These are phyloP conservation scores for Tetrapedia diversipes DNA, from an alignment of 2,888 invertebrate species.

Conservation along the genomic window DNA sequence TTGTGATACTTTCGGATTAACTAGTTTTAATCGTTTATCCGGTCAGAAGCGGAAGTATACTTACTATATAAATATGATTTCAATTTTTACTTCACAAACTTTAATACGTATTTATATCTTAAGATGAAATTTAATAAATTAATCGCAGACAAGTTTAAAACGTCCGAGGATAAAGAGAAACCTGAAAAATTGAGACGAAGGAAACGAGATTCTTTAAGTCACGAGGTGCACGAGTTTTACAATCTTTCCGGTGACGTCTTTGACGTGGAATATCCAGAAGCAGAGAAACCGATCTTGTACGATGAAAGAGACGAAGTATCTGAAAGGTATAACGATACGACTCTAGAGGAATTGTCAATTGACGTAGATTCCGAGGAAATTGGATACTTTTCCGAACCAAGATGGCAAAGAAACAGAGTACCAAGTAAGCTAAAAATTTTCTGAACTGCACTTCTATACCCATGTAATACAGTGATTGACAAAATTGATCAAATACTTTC, in stretches of 20 bases:
- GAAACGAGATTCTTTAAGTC: constrained; percentile 15
- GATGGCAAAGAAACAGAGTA: constrained; percentile 78
- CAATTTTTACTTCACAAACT: too few species aligned
- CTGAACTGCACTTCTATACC: neutral
- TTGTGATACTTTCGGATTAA: too few species aligned
- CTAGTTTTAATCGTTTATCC: too few species aligned
- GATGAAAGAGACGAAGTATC: constrained; percentile 58
- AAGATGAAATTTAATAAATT: neutral
- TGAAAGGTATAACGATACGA: constrained; percentile 44
- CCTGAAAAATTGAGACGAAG: neutral
- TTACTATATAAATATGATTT: too few species aligned
- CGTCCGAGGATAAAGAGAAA: too few species aligned
- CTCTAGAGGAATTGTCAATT: constrained; percentile 47
- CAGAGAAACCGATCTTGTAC: constrained; percentile 58
- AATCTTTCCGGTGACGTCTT: constrained; percentile 84
- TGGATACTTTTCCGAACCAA: constrained; percentile 83
- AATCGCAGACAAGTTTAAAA: constrained; percentile 10
- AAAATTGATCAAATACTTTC: too few species aligned
- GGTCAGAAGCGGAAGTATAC: too few species aligned
- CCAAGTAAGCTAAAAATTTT: constrained; percentile 64
- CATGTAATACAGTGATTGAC: too few species aligned
- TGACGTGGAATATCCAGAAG: constrained; percentile 77
- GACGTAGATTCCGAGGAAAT: constrained; percentile 79
- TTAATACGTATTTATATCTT: too few species aligned
- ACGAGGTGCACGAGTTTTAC: constrained; percentile 72